Evolutionary conservation across 1,140 invertebrate species (phyloP).

Genomic region (Drosophila suzukii): DNA sequence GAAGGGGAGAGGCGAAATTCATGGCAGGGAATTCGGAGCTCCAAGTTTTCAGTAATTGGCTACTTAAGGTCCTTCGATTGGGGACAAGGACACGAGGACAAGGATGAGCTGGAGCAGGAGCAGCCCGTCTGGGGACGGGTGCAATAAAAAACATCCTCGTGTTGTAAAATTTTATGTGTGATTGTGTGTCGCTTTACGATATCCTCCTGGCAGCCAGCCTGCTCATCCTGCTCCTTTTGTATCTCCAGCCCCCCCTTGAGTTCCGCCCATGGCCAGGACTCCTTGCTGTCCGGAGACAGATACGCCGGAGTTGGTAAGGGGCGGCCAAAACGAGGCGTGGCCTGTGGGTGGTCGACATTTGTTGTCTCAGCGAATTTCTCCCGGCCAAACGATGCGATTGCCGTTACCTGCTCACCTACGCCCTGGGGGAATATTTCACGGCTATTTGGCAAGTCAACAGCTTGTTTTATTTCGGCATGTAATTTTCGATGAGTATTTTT

Average conservation of each 20-base stretch:
- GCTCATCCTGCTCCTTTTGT: constrained; percentile 8
- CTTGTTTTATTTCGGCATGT: constrained; percentile 78
- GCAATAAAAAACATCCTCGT: constrained; percentile 82
- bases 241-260: too few species aligned
- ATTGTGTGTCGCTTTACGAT: constrained; percentile 82
- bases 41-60: constrained; percentile 78
- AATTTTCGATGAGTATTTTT: constrained; percentile 82
- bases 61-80: constrained; percentile 78
- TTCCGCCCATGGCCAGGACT: constrained; percentile 43
- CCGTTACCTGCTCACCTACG: constrained; percentile 81
- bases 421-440: constrained; percentile 81
- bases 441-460: constrained; percentile 83
- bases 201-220: constrained; percentile 65
- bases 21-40: constrained; percentile 66
- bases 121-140: constrained; percentile 33
- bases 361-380: constrained; percentile 77
- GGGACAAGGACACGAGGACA: constrained; percentile 29
- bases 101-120: background rate
- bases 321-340: constrained; percentile 41
- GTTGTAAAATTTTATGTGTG: constrained; percentile 83
- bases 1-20: constrained; percentile 61
- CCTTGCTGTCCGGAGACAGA: constrained; percentile 66
- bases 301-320: constrained; percentile 5
- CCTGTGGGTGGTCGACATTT: constrained; percentile 50
- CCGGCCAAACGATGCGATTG: constrained; percentile 69